Conservation (phyloP, 2,113 vertebrate species). For the Nothocercus nigrocapillus region DNA sequence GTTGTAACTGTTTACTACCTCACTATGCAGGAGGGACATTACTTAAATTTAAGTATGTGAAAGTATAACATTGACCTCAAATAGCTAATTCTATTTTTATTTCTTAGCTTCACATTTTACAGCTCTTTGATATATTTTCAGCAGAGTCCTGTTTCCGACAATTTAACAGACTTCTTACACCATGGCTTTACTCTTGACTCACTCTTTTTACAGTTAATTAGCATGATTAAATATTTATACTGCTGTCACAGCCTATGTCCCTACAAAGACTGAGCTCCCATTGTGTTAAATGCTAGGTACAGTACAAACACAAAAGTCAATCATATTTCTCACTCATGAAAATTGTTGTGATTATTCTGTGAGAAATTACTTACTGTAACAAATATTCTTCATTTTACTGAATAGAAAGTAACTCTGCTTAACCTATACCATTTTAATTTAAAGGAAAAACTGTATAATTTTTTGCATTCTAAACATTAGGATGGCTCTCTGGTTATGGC, state of each 20-base stretch:
- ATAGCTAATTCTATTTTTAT: conserved; percentile 1
- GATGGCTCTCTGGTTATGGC: neutral
- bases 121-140: neutral
- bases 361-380: neutral
- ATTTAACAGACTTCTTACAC: neutral
- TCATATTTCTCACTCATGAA: neutral
- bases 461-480: neutral
- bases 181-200: neutral
- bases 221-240: conserved; percentile 54
- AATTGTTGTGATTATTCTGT: neutral
- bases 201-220: conserved; percentile 34
- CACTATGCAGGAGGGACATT: neutral
- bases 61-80: neutral
- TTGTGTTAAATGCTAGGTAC: conserved; percentile 4
- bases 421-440: neutral
- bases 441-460: neutral
- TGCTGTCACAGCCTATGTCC: neutral
- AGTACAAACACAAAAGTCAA: neutral
- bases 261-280: neutral
- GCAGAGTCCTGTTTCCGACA: neutral
- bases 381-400: neutral
- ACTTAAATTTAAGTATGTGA: neutral
- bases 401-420: neutral
- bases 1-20: neutral
- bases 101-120: neutral